phyloP scores from a whole-genome alignment of 2,888 invertebrate species.

The Entomobrya multifasciata region DNA sequence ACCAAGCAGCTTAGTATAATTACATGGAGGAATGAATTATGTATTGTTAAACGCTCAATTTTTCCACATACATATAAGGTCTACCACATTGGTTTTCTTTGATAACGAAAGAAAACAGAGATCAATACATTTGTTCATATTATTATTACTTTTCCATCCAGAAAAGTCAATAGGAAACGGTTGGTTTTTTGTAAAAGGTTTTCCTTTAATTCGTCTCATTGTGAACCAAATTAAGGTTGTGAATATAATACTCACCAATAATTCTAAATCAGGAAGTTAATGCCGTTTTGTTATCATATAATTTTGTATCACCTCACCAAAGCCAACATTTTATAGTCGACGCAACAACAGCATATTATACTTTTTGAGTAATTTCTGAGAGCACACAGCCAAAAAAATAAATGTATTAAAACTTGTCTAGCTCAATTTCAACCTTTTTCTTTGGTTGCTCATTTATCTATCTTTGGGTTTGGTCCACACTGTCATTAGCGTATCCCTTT shows the following conservation, averaged over 20 bases:
- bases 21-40: too few relatives aligned
- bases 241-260: neutral
- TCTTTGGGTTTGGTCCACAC: constrained; percentile 63
- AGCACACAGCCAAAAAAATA: neutral
- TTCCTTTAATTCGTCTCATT: too few relatives aligned
- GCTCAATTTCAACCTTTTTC: constrained; percentile 57
- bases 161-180: constrained; percentile 40
- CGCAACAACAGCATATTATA: too few relatives aligned
- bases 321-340: too few relatives aligned
- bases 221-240: neutral
- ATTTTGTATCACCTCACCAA: too few relatives aligned
- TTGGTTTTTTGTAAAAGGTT: constrained; percentile 37
- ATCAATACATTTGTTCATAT: constrained; percentile 20
- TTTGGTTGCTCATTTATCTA: neutral
- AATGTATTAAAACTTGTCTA: constrained; percentile 31
- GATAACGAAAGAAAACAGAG: neutral
- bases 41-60: too few relatives aligned
- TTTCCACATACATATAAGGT: too few relatives aligned
- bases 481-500: constrained; percentile 67
- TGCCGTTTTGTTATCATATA: too few relatives aligned
- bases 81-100: too few relatives aligned
- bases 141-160: neutral
- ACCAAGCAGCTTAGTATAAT: too few relatives aligned
- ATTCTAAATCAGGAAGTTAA: constrained; percentile 40
- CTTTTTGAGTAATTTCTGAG: neutral